Conservation (phyloP, 2,113 vertebrate genomes). For the Clinocottus analis region DNA sequence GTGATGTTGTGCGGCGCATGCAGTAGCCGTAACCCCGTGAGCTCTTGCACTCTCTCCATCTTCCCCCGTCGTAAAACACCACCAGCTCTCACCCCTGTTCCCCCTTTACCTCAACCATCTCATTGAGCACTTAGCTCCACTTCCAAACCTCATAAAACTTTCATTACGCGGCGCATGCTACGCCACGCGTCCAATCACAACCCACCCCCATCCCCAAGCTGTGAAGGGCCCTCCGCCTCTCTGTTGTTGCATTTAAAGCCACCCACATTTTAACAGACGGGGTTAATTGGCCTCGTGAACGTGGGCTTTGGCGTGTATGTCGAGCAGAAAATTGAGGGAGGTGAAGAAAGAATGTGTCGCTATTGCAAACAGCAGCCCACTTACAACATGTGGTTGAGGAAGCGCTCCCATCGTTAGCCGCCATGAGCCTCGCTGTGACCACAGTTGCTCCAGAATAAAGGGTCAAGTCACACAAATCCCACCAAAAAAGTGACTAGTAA, state of each 20-base stretch:
- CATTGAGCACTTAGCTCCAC: slow-evolving; percentile 29
- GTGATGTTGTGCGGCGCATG: neutral
- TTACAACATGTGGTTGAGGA: neutral
- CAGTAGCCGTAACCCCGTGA: neutral
- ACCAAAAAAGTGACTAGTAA: neutral
- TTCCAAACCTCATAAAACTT: slow-evolving; percentile 61
- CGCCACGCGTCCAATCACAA: slow-evolving; percentile 8
- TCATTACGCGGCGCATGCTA: slow-evolving; percentile 32
- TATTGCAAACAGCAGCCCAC: neutral
- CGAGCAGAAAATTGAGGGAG: slow-evolving; percentile 23
- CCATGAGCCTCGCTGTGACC: neutral
- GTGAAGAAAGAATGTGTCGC: neutral
- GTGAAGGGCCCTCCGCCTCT: slow-evolving; percentile 16
- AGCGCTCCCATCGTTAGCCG: neutral
- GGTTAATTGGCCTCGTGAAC: slow-evolving; percentile 50
- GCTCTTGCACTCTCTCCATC: slow-evolving; percentile 2
- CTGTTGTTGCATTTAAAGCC: slow-evolving; percentile 7
- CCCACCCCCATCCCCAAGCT: neutral
- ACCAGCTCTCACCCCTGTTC: neutral
- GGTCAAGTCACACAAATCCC: slow-evolving; percentile 1
- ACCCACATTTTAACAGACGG: neutral
- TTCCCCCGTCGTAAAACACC: slow-evolving; percentile 14
- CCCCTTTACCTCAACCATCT: slow-evolving; percentile 6
- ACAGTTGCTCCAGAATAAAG: neutral
- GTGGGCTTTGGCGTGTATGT: neutral